Percentiles rank a stretch among this genome's conserved stretches.
Evolutionary conservation across 2,888 invertebrate genomes (phyloP).

Genomic region (Gandaritis pyraliata): DNA sequence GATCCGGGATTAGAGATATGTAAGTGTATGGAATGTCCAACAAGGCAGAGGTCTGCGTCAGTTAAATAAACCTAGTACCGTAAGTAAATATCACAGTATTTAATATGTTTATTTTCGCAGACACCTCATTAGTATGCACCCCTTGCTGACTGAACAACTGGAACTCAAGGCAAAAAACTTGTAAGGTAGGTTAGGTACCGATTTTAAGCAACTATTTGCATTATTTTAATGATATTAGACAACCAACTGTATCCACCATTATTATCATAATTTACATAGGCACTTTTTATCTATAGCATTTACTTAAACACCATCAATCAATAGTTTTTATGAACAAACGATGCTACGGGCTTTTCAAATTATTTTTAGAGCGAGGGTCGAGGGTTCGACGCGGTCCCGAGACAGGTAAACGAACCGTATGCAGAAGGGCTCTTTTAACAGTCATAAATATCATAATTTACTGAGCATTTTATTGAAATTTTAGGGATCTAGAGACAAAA

Average conservation of each 20-base stretch:
- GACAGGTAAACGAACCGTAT: conserved; percentile 24
- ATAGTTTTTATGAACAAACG: conserved; percentile 6
- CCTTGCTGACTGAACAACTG: conserved; percentile 18
- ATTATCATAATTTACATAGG: neutral
- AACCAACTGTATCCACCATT: conserved; percentile 2
- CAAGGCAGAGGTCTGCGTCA: too few species aligned
- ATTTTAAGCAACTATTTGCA: conserved; percentile 15
- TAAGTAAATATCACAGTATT: too few species aligned
- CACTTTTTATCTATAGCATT: neutral
- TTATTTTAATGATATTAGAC: conserved; percentile 1
- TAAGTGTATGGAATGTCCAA: neutral
- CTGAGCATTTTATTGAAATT: neutral
- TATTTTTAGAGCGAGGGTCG: conserved; percentile 16
- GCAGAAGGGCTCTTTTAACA: neutral
- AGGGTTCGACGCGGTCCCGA: neutral
- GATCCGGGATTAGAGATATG: neutral
- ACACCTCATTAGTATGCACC: conserved; percentile 30
- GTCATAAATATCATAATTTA: neutral
- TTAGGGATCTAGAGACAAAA: neutral
- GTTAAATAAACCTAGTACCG: too few species aligned
- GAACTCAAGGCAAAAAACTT: conserved; percentile 16
- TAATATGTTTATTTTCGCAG: conserved; percentile 9
- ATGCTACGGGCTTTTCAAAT: conserved; percentile 11
- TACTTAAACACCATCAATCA: conserved; percentile 2
- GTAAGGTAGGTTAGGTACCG: conserved; percentile 4